Conservation (phyloP, 2,113 vertebrate genomes). For the Quiscalus mexicanus region DNA sequence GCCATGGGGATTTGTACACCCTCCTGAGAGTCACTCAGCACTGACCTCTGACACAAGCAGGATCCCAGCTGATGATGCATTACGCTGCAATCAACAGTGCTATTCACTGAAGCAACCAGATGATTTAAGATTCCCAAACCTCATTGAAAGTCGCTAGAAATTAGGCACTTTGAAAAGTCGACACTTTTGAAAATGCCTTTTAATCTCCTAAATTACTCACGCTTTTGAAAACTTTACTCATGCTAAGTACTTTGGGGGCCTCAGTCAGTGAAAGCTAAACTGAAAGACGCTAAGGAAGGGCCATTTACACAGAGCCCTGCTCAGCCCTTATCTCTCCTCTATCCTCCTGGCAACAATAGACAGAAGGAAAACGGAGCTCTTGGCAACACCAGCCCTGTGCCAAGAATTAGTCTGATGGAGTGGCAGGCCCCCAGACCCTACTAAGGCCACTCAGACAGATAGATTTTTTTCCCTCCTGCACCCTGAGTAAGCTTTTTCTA, state of each 20-base stretch:
- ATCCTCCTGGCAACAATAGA: background rate
- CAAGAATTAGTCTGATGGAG: constrained; percentile 7
- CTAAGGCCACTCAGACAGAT: background rate
- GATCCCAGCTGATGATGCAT: background rate
- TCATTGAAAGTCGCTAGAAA: constrained; percentile 19
- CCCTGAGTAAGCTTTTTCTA: background rate
- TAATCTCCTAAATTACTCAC: constrained; percentile 45
- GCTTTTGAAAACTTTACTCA: constrained; percentile 49
- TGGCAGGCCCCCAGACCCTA: background rate
- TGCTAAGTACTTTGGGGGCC: constrained; percentile 26
- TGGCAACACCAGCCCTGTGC: constrained; percentile 9
- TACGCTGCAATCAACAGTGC: background rate
- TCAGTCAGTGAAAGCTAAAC: constrained; percentile 23
- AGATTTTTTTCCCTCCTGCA: background rate
- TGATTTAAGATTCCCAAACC: constrained; percentile 8
- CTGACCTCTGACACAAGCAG: constrained; percentile 4
- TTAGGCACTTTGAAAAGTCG: constrained; percentile 15
- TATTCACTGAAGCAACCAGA: background rate
- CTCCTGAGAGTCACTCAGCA: background rate
- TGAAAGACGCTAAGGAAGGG: background rate
- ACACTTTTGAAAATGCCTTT: constrained; percentile 47
- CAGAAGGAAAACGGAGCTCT: background rate
- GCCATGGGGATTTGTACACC: background rate
- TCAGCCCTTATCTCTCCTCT: constrained; percentile 24
- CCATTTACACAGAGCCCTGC: background rate